Evolutionary conservation across 2,888 invertebrate species (phyloP), one percentile per base, ranked within the genome.

Genomic region (Coleophora flavipennella): DNA sequence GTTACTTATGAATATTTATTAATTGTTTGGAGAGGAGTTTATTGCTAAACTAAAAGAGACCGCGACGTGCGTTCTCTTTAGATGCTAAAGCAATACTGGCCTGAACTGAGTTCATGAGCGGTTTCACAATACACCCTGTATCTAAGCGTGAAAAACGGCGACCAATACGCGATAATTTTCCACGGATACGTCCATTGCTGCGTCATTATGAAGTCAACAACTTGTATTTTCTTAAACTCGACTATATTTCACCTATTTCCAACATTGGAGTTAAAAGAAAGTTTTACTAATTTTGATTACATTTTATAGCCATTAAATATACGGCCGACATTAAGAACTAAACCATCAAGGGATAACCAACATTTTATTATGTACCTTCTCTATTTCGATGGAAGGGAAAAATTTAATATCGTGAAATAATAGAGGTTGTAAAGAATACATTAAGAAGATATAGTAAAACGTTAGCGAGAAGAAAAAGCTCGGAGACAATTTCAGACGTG

Each of bases 391-490:
- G 25, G 8, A 12, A 47, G 43, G 52, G 50, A 38, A 58, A 57
- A 58, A 57, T 10, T 53, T 57, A 57, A 59, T 61, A 57, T 50
- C 50, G 57, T 56, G 57, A 62, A 57, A 67, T 62, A 62, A 59
- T 60, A 57, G 20, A 29, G 8, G 55, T 51, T 43, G 54, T 65
- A 62, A 67, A 62, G 56, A 50, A 61, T 49, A 47, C 55, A 57
- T 63, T 66, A 66, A 66, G 48, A 53, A 65, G 59, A 64, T 54
- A 60, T 57, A 61, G 63, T 67, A 65, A 62, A 55, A 53, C 55
- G 51, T 51, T 57, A 62, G 56, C 53, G 53, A 55, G 57, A 57
- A 50, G 52, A 64, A 66, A 65, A 65, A 65, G 53, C 56, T 60
- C 43, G 33, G 25, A 34, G 31, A 60, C 57, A 46, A 48, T 55